These are phyloP conservation scores for Vanacampus margaritifer DNA, from an alignment of 2,113 vertebrate species.

Conservation along the genomic window DNA sequence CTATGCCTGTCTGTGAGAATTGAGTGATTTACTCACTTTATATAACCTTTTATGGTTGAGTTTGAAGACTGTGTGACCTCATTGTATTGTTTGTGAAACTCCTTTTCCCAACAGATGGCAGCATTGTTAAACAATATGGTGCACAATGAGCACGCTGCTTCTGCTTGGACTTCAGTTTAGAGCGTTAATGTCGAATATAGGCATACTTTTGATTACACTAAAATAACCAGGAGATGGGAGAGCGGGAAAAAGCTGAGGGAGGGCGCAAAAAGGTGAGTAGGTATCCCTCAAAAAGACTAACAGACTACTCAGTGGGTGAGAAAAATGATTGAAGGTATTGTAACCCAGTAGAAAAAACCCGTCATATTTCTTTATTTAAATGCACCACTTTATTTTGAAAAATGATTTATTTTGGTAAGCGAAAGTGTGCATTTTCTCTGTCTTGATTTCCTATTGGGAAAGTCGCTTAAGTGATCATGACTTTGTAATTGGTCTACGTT, in stretches of 20 bases:
- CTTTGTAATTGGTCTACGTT: too few relatives aligned
- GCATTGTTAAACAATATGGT: background rate
- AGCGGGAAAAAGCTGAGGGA: background rate
- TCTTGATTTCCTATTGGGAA: too few relatives aligned
- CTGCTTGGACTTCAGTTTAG: background rate
- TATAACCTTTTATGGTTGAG: background rate
- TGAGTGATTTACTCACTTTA: background rate
- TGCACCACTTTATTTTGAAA: too few relatives aligned
- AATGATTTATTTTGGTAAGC: too few relatives aligned
- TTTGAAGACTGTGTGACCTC: background rate
- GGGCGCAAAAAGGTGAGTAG: background rate
- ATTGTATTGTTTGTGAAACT: background rate
- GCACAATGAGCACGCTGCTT: background rate
- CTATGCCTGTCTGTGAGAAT: background rate
- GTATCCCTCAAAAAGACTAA: background rate
- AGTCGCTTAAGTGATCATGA: too few relatives aligned
- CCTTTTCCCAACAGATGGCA: background rate
- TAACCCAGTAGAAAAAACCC: background rate
- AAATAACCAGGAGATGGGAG: background rate
- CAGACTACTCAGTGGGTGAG: background rate
- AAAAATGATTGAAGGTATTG: background rate
- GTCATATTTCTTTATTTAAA: too few relatives aligned
- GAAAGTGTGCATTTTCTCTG: too few relatives aligned
- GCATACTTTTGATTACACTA: background rate
- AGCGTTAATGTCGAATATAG: background rate